Evolutionary conservation across 2,113 vertebrate species (phyloP).

Genomic region (Anhinga anhinga): DNA sequence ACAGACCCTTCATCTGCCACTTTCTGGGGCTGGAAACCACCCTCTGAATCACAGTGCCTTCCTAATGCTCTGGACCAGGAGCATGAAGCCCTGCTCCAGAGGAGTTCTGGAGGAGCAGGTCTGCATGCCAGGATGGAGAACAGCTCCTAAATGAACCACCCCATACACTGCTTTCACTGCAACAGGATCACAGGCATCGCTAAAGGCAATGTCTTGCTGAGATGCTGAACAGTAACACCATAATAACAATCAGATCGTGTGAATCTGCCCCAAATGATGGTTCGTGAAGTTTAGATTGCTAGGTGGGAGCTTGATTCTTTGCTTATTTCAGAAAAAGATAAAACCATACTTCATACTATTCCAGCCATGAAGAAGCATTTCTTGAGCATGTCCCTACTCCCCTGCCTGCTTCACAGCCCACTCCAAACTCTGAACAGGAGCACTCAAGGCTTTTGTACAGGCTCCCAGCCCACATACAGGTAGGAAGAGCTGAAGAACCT

Average conservation of each 20-base stretch:
- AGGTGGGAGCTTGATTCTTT: background rate
- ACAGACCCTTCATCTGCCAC: background rate
- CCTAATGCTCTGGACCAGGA: background rate
- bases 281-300: background rate
- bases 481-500: conserved; percentile 28
- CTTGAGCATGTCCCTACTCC: background rate
- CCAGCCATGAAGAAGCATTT: background rate
- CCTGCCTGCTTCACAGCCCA: conserved; percentile 17
- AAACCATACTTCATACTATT: background rate
- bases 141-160: background rate
- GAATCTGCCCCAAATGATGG: background rate
- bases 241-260: background rate
- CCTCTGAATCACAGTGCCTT: background rate
- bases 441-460: background rate
- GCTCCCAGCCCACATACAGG: conserved; percentile 40
- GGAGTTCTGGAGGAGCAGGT: background rate
- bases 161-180: background rate
- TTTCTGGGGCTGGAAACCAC: background rate
- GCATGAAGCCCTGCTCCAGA: background rate
- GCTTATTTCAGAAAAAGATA: background rate
- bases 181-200: background rate
- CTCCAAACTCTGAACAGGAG: conserved; percentile 8
- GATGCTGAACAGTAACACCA: background rate
- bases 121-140: background rate
- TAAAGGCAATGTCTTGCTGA: background rate